These are phyloP conservation scores for Pteropus rufus DNA, from an alignment of 2,797 vertebrate species.

Conservation along the genomic window DNA sequence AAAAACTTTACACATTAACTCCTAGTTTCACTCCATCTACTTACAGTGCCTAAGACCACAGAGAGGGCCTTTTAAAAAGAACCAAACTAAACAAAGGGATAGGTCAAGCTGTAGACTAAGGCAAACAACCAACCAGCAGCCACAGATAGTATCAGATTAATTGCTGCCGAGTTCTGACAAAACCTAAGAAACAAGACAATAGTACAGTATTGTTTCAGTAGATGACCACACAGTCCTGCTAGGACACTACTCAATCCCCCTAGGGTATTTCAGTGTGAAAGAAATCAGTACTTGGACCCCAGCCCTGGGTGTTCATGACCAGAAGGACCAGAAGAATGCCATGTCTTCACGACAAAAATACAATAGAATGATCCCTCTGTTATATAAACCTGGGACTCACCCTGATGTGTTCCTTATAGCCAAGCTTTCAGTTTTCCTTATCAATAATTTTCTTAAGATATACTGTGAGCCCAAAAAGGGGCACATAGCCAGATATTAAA, in stretches of 20 bases:
- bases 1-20: conserved; percentile 72
- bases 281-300: neutral
- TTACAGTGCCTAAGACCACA: conserved; percentile 48
- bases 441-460: conserved; percentile 25
- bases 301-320: neutral
- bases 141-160: conserved; percentile 40
- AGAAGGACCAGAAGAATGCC: neutral
- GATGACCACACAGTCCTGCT: neutral
- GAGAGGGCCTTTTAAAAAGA: conserved; percentile 63
- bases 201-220: neutral
- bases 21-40: conserved; percentile 56
- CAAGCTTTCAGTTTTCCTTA: neutral
- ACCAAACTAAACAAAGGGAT: conserved; percentile 65
- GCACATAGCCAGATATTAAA: neutral
- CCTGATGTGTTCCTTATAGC: neutral
- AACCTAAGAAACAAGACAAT: neutral
- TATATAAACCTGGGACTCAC: neutral
- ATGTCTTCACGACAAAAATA: neutral
- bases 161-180: conserved; percentile 11
- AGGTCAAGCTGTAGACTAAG: conserved; percentile 18
- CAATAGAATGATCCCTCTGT: neutral
- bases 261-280: neutral
- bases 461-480: neutral
- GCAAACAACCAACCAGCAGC: conserved; percentile 57
- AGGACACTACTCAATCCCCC: neutral